Conservation (phyloP, 1,140 invertebrate genomes). For the Pseudobourletiella spinata region DNA sequence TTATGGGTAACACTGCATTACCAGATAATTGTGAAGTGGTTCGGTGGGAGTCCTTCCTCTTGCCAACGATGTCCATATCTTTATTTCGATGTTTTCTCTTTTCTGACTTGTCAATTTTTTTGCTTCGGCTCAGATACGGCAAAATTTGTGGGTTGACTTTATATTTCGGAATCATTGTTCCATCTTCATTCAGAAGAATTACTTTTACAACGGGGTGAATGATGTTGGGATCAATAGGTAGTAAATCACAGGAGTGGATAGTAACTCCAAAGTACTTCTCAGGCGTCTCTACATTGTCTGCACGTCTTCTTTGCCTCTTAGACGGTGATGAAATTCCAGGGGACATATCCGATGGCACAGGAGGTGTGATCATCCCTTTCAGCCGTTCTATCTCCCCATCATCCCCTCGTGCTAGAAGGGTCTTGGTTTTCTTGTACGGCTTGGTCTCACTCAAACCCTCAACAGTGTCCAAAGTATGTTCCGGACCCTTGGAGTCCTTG, state of each 20-base stretch:
- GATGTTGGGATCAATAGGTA: slow-evolving; percentile 30
- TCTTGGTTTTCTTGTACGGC: background rate
- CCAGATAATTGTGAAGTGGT: background rate
- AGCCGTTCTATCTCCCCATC: background rate
- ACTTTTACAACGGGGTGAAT: slow-evolving; percentile 32
- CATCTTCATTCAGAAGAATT: slow-evolving; percentile 21
- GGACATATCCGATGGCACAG: background rate
- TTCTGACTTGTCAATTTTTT: background rate
- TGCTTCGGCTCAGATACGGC: background rate
- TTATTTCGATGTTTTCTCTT: background rate
- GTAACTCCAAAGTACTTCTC: slow-evolving; percentile 22
- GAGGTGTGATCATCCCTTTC: background rate
- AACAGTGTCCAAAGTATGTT: background rate
- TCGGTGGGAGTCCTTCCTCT: background rate
- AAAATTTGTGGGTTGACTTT: background rate
- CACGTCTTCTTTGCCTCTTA: slow-evolving; percentile 1
- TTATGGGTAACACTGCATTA: slow-evolving; percentile 20
- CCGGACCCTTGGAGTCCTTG: background rate
- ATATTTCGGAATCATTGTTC: slow-evolving; percentile 3
- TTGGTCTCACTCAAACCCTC: background rate
- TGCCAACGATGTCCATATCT: background rate
- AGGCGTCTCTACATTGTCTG: background rate
- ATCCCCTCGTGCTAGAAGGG: background rate
- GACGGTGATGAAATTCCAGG: background rate
- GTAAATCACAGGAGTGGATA: slow-evolving; percentile 24